phyloP scores from a whole-genome alignment of 2,797 vertebrate genomes.

The Epinephelus awoara region DNA sequence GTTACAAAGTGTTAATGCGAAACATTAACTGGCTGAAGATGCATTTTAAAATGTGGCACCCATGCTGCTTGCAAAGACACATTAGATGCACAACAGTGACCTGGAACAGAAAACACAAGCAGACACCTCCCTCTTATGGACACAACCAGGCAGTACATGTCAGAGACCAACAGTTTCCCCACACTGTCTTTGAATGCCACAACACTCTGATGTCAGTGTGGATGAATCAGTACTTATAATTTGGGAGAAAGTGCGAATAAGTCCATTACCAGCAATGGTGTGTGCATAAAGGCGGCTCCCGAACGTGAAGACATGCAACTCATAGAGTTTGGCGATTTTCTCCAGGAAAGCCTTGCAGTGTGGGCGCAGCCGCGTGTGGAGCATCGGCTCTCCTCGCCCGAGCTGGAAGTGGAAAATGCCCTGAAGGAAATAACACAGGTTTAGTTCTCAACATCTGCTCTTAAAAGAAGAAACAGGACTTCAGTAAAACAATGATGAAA shows the following conservation, averaged over 20 bases:
- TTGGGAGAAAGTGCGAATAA: background rate
- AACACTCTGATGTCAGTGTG: no score
- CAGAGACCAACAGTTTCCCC: no score
- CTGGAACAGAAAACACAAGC: slow-evolving; percentile 24
- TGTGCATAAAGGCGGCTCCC: slow-evolving; percentile 98
- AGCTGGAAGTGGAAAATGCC: slow-evolving; percentile 99
- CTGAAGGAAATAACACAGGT: slow-evolving; percentile 73
- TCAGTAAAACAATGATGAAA: background rate
- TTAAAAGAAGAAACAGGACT: no score
- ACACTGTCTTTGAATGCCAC: no score
- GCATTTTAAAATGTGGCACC: slow-evolving; percentile 9
- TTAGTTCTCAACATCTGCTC: background rate
- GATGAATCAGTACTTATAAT: no score
- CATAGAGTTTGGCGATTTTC: slow-evolving; percentile 96
- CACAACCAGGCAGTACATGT: slow-evolving; percentile 32
- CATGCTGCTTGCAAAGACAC: background rate
- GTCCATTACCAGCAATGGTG: slow-evolving; percentile 93
- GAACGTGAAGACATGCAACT: slow-evolving; percentile 98
- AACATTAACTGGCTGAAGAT: background rate
- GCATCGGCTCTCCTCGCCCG: slow-evolving; percentile 96
- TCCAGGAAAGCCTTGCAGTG: slow-evolving; percentile 98
- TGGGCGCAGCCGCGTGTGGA: slow-evolving; percentile 97
- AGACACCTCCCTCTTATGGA: slow-evolving; percentile 75
- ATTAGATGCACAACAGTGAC: background rate
- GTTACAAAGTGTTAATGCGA: background rate